Evolutionary conservation across 2,113 vertebrate genomes (phyloP), one percentile per base, ranked within the genome.

Genomic region (Poecilia latipinna): DNA sequence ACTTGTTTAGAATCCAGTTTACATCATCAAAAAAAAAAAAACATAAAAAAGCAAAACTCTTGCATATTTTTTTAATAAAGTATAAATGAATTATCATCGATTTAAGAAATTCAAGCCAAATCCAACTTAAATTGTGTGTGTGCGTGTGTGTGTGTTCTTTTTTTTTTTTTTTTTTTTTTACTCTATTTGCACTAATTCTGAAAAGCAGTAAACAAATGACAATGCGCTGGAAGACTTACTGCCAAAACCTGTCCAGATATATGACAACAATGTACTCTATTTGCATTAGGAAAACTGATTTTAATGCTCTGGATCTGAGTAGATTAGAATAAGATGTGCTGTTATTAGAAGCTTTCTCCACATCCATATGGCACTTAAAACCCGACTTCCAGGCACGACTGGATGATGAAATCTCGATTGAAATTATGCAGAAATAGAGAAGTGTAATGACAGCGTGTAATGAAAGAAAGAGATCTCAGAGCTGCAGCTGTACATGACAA

Each of bases 361-460:
- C 39, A 75, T 82, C 74, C 80, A 75, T 84, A 61, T 64, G 78
- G 68, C 31, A 32, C 64, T 79, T 73, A 51, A 54, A 77, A 73
- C 13, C 44, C 71, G 22, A 70, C 71, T 65, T 42, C 11, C 6
- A 78, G 68, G 51, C 63, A 35, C 28, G 61, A 64, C 60, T 54
- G 29, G 19, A 51, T 75, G 70, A 85, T 65, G 61, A 60, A 88
- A 78, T 82, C 70, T 68, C 31, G 37, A 62, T 42, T 76, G 68
- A 76, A 72, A 73, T 44, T 11, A 78, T 70, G 61, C 48, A 33
- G 60, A 69, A 54, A 69, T 64, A 65, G 63, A 77, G 62, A 74
- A 66, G 51, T 33, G 17, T 57, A 76, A 37, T 75, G 48, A 15
- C 72, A 66, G 72, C 44, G 60, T 74, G 66, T 29, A 51, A 44